Percentiles rank a stretch among this genome's conserved stretches.
phyloP scores from a whole-genome alignment of 2,888 invertebrate species.

The Ametastegia equiseti region DNA sequence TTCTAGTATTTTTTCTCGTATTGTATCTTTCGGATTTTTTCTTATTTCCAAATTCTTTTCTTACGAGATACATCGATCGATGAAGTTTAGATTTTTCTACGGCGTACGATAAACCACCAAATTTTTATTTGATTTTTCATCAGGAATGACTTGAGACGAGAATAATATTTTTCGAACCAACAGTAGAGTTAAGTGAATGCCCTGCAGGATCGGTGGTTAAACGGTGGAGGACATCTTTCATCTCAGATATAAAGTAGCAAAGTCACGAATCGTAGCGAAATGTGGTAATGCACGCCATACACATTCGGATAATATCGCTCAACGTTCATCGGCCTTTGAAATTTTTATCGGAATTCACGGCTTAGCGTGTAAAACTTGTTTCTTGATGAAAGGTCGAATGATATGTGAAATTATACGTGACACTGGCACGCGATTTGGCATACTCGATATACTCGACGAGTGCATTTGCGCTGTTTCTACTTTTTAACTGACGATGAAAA shows the following conservation, averaged over 20 bases:
- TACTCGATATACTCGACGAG: too few relatives aligned
- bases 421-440: not conserved
- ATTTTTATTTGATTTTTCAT: not conserved
- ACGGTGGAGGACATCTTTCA: slow-evolving; percentile 1
- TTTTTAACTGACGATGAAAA: too few relatives aligned
- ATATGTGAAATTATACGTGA: not conserved
- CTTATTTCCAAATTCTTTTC: not conserved
- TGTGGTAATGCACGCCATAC: not conserved
- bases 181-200: not conserved
- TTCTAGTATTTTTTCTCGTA: not conserved
- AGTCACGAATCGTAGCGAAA: not conserved
- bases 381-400: not conserved
- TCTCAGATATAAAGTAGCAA: not conserved
- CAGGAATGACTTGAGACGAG: not conserved
- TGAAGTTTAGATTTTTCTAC: not conserved
- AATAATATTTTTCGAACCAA: not conserved
- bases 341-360: not conserved
- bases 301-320: not conserved
- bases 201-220: not conserved
- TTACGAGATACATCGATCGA: not conserved
- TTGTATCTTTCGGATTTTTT: not conserved
- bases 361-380: not conserved
- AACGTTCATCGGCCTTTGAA: not conserved
- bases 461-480: too few relatives aligned
- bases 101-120: not conserved